Base-by-base conservation (phyloP, 2,113 vertebrate species). In the Cavia aperea region DNA sequence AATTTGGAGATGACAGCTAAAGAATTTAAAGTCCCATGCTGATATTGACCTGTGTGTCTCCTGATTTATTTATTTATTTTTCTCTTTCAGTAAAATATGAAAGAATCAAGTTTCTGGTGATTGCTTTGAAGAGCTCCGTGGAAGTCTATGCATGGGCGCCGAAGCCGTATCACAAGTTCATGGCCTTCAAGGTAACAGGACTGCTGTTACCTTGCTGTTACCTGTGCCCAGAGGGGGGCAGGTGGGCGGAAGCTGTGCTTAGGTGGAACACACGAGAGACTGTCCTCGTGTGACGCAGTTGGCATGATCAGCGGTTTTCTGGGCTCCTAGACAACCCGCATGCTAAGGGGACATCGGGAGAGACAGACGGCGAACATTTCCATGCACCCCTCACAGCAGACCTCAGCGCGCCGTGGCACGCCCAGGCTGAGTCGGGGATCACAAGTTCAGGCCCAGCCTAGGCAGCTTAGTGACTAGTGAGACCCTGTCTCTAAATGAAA, bases 151-250 rank as follows among this genome's bases (percentile, higher is more conserved):
- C 99, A 31, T 99, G 99, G 99, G 99, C 99, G 18, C 99, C 99
- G n/a, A 99, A 99, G 95, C 99, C 99, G 91, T 99, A 99, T 97
- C 99, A 99, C 97, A 99, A 99, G 96, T 99, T 99, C 96, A 99
- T 99, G 99, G 99, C 99, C 97, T 99, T 99, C 97, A 99, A 99
- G 98, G 99, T 99, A 98, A 98, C 91, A 89, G 19, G 83, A 39
- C 12, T 23, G 29, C 24, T 66, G 0, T 46, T 39, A 39, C 39
- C 39, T 39, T 39, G 39, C 39, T 39, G 39, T 39, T 39, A 39
- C 39, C 39, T 39, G 39, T 39, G 39, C 39, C 39, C 39, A 39
- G 39, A 39, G 39, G 39, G 39, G 39, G 39, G 39, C 39, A 39
- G 39, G 39, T 39, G 39, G 39, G 39, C 39, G 7, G 78, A 85